Evolutionary conservation across 2,113 vertebrate species (phyloP), one percentile per base, ranked within the genome.

Genomic region (Indicator indicator): DNA sequence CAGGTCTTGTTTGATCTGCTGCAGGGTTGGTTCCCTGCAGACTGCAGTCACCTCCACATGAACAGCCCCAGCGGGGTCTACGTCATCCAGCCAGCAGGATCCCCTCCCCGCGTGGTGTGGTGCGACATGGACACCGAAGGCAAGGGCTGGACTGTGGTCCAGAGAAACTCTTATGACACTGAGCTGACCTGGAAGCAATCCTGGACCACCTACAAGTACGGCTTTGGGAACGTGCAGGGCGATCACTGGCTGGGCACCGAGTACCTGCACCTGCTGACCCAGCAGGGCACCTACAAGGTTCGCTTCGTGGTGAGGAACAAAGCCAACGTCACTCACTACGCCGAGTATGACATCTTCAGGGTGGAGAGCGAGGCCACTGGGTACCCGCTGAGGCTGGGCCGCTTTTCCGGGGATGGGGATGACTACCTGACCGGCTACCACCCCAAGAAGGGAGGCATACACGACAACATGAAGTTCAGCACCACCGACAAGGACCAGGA

Each of bases 221-320:
- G 97, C 83, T 97, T 97, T 0, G 97, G 97, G 54, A 95, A 97
- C 0, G 97, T 97, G 68, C 71, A 36, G 58, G 44, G 74, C 0
- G 97, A 97, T 27, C 90, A 96, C 86, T 97, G 97, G 97, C 56
- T 97, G 83, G 97, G 97, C 67, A 95, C 94, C 0, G 96, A 97
- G 77, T 97, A 97, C 84, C 90, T 97, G 89, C 96, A 96, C 77
- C 90, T 96, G 64, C 95, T 97, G 72, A 96, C 97, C 0, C 94
- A 93, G 86, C 97, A 97, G 87, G 88, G 87, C 70, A 94, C 95
- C n/a, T 97, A 97, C 91, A 97, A 97, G 93, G 95, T 96, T n/a
- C 94, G 96, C 65, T 97, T 97, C 11, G 2, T 97, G 0, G 93
- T 97, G 76, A 4, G 78, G 30, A 86, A 97, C 21, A 93, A 94